A percentile compares a stretch with the other conserved stretches of the same genome.
Conservation (phyloP, 1,140 invertebrate species). For the Phymorhynchus buccinoides region DNA sequence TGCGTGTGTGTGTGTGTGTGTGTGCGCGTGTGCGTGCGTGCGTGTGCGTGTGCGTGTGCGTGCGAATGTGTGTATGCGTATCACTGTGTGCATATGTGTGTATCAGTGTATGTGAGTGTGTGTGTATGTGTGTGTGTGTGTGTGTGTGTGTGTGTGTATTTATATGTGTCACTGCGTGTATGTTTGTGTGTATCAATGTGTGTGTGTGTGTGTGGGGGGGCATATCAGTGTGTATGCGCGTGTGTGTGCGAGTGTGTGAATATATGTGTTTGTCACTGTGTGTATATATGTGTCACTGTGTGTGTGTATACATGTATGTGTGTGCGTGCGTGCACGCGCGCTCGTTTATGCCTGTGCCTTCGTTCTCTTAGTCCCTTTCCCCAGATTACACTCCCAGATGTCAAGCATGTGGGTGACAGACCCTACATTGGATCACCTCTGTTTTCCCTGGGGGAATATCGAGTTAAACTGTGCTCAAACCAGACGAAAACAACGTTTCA, state of each 20-base stretch:
- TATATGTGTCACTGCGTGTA: neutral
- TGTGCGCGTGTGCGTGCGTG: neutral
- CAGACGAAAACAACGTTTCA: no score
- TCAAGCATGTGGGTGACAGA: no score
- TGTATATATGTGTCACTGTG: neutral
- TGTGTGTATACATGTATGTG: neutral
- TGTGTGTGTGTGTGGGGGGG: neutral
- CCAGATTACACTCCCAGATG: no score
- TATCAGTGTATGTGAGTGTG: neutral
- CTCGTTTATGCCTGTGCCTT: no score
- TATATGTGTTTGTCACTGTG: neutral
- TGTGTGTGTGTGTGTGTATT: constrained; percentile 6
- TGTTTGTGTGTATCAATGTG: neutral
- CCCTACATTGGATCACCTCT: no score
- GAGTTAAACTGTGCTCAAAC: no score
- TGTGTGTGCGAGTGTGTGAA: neutral
- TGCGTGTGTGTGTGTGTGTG: constrained; percentile 11
- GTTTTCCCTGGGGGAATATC: no score
- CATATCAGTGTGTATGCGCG: neutral
- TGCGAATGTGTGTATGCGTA: neutral
- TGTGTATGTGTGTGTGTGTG: neutral
- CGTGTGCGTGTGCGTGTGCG: no score
- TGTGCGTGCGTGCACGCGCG: no score
- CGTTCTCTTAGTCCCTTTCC: no score
- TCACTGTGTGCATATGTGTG: neutral